Percentiles rank a stretch among this genome's conserved stretches.
Conservation (phyloP, 2,888 invertebrate species). For the Belgica antarctica region DNA sequence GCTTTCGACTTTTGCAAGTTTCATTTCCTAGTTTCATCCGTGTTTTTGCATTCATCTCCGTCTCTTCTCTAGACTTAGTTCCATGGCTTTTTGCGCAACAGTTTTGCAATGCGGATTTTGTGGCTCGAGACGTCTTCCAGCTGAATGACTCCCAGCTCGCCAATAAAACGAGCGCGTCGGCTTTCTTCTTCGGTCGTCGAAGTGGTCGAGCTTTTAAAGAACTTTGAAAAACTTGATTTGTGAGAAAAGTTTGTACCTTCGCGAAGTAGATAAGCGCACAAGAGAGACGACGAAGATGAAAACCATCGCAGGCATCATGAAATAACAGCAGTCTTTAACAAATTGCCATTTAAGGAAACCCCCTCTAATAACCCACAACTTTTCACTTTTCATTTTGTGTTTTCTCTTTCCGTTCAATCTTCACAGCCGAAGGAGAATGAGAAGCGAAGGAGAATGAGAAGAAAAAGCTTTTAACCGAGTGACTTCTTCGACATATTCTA, state of each 20-base stretch:
- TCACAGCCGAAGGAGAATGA: not conserved
- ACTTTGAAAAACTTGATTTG: conserved; percentile 34
- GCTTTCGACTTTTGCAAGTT: conserved; percentile 15
- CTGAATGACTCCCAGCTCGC: not conserved
- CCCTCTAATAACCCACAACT: not conserved
- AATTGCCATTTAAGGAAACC: not conserved
- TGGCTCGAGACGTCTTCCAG: not conserved
- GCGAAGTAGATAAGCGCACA: too few species aligned
- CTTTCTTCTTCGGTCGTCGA: not conserved
- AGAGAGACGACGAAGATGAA: not conserved
- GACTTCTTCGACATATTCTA: not conserved
- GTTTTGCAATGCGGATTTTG: conserved; percentile 34
- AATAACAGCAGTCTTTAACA: not conserved
- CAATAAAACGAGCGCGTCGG: not conserved
- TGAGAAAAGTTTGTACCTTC: conserved; percentile 27
- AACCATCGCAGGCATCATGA: not conserved
- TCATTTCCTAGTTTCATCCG: conserved; percentile 40
- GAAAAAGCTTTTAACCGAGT: not conserved
- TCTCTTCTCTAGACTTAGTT: not conserved
- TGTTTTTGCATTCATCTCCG: conserved; percentile 16
- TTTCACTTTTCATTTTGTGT: not conserved
- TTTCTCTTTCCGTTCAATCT: conserved; percentile 1
- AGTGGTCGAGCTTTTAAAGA: conserved; percentile 10
- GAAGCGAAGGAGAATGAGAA: too few species aligned
- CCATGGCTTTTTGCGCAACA: conserved; percentile 21